These are phyloP conservation scores for Microtus pennsylvanicus DNA, from an alignment of 2,113 vertebrate species.

Conservation along the genomic window DNA sequence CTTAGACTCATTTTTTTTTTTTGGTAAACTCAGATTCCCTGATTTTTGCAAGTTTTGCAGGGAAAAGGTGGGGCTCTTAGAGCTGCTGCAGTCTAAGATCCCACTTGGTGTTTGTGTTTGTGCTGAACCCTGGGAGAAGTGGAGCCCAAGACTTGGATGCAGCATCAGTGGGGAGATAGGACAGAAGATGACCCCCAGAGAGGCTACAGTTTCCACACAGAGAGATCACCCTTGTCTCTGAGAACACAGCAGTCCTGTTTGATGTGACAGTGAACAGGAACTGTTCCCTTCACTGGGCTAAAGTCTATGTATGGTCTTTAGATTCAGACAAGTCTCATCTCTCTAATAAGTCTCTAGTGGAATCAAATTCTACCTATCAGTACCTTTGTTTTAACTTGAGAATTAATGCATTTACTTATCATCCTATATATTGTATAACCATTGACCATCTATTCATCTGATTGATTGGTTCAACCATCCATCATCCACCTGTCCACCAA, in stretches of 20 bases:
- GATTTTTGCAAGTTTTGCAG: neutral
- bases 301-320: neutral
- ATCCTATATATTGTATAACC: neutral
- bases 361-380: neutral
- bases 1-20: conserved; percentile 29
- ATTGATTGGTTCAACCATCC: neutral
- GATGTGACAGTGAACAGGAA: neutral
- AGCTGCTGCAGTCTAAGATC: neutral
- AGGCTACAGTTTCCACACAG: neutral
- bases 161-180: neutral
- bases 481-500: neutral
- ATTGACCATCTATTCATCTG: neutral
- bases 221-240: neutral
- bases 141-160: neutral
- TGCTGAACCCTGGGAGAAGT: neutral
- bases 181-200: neutral
- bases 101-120: neutral
- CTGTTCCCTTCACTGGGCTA: neutral
- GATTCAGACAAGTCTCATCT: neutral
- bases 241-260: neutral
- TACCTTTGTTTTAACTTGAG: neutral
- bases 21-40: neutral
- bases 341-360: too few relatives aligned
- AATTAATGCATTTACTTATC: neutral
- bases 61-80: too few relatives aligned